Percentiles rank a stretch among this genome's conserved stretches.
These are phyloP conservation scores for Amphipoea lucens DNA, from an alignment of 2,888 invertebrate species.

Conservation along the genomic window DNA sequence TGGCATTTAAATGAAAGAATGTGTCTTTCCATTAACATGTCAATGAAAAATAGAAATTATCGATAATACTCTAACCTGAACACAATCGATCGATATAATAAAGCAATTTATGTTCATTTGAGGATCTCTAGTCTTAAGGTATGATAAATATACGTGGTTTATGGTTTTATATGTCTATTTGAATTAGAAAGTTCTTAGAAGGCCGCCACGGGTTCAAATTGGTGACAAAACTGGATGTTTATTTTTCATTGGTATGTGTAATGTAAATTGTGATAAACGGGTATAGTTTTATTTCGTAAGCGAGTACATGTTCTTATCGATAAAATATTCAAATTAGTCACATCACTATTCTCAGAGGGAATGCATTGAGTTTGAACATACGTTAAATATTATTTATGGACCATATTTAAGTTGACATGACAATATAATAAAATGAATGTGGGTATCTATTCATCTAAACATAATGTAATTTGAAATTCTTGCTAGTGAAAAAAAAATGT, in stretches of 20 bases:
- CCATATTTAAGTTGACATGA: background rate
- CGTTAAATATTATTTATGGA: slow-evolving; percentile 7
- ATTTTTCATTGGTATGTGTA: slow-evolving; percentile 44
- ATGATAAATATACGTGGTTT: slow-evolving; percentile 55
- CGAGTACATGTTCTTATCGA: slow-evolving; percentile 32
- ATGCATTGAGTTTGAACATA: background rate
- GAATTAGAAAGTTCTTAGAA: slow-evolving; percentile 66
- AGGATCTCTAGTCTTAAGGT: slow-evolving; percentile 27
- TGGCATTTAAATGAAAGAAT: background rate
- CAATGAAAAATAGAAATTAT: slow-evolving; percentile 40
- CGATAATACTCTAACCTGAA: slow-evolving; percentile 25
- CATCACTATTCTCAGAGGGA: slow-evolving; percentile 22
- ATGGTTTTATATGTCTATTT: slow-evolving; percentile 55
- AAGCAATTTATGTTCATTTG: slow-evolving; percentile 34
- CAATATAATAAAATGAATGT: background rate
- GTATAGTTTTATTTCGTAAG: slow-evolving; percentile 24
- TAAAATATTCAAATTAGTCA: slow-evolving; percentile 17
- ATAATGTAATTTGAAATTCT: background rate
- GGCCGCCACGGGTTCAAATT: slow-evolving; percentile 19
- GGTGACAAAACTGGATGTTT: slow-evolving; percentile 59
- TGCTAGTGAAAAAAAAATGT: background rate
- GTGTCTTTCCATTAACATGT: slow-evolving; percentile 15
- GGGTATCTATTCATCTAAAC: background rate
- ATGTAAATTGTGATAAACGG: slow-evolving; percentile 48
- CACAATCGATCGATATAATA: slow-evolving; percentile 47